Base-by-base conservation (phyloP, 2,888 invertebrate species). In the Plemyria rubiginata region DNA sequence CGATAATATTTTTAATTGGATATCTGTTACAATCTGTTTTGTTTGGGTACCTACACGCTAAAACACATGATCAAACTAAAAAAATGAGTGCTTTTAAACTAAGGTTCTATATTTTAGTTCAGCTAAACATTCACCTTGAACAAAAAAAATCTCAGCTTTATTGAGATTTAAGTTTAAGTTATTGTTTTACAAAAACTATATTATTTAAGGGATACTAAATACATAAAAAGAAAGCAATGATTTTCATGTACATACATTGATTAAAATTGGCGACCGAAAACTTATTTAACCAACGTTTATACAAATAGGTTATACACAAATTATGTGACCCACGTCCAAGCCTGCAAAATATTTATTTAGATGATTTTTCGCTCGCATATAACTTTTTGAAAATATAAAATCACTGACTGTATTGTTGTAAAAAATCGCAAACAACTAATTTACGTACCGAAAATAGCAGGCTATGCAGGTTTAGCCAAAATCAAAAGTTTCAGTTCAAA, bases 161-260 rank as follows among this genome's bases (percentile, higher is more conserved):
- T 51, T 38, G 38, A 38, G 51, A 5, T 36, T 38, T 49, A 13
- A 48, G n/a, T 13, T 32, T 49, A n/a, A 29, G n/a, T 49, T 32
- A 43, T 45, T 3, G 43, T 45, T 29, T 54, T 45, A 54, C 43
- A 54, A 15, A 12, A 29, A 43, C 1, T 15, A 53, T 29, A 53
- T 40, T 9, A 32, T 15, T 28, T 28, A 48, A 48, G 15, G 16
- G 41, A 16, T 32, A 51, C 57, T 57, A 57, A 43, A 51, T 57
- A 51, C 50, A 51, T 36, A 51, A 50, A 49, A 41, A 15, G 50
- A 50, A 57, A 57, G 50, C 57, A 50, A 43, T 51, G 16, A 50
- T 50, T 41, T 50, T 41, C 40, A 56, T 49, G n/a, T 40, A 40
- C 38, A 15, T 40, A 40, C 38, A 15, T 15, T 43, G 9, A 13